Conservation (phyloP, 92 coral and sea anemone species). For the Palythoa caribaeorum region DNA sequence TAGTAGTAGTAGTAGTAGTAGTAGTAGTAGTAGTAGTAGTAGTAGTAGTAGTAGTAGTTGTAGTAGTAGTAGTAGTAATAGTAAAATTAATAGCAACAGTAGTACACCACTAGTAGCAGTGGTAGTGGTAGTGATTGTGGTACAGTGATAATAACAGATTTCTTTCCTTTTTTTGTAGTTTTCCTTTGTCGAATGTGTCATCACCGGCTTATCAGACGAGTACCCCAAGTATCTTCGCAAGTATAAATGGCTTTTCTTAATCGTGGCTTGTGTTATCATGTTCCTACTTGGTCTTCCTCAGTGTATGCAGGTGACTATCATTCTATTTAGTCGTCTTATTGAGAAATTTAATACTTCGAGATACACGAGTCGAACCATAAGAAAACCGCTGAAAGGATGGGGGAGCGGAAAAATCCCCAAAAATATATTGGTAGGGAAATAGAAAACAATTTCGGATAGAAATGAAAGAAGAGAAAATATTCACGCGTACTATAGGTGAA, state of each 20-base stretch:
- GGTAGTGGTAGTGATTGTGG: neutral
- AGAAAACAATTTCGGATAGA: too few relatives aligned
- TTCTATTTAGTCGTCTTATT: too few relatives aligned
- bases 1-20: neutral
- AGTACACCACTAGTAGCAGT: neutral
- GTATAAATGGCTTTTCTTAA: constrained; percentile 77
- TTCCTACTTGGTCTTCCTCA: constrained; percentile 83
- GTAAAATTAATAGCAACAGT: neutral
- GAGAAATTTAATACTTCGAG: too few relatives aligned
- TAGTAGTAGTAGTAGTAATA: neutral
- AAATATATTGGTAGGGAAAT: too few relatives aligned
- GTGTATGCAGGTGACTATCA: constrained; percentile 75
- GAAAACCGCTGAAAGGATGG: too few relatives aligned
- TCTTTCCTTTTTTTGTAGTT: constrained; percentile 56
- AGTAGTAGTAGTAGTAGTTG: neutral
- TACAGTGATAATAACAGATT: neutral
- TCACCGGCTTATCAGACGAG: constrained; percentile 89
- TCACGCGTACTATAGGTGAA: too few relatives aligned
- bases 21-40: neutral
- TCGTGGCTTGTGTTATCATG: constrained; percentile 62
- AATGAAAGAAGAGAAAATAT: too few relatives aligned
- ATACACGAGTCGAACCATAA: too few relatives aligned
- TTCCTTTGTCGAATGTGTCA: constrained; percentile 88
- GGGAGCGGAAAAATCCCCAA: too few relatives aligned
- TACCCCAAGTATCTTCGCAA: constrained; percentile 81